A percentile compares a stretch with the other conserved stretches of the same genome.
Conservation (phyloP, 2,888 invertebrate genomes). For the Synergus umbraculus region DNA sequence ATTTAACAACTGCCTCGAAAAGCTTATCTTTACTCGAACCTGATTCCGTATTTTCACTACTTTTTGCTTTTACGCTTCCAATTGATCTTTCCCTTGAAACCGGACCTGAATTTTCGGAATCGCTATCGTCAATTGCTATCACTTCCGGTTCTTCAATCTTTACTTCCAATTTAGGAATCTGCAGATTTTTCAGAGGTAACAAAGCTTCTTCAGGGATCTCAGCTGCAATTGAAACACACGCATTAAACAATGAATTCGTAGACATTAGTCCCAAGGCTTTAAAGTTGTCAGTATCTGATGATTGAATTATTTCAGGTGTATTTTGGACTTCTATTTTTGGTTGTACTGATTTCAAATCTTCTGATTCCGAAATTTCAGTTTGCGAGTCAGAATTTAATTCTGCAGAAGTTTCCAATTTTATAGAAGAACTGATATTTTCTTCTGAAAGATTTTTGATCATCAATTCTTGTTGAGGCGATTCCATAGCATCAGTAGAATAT, state of each 20-base stretch:
- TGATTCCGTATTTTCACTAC: neutral
- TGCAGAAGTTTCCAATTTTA: neutral
- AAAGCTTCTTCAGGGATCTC: conserved; percentile 11
- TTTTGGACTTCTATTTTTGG: neutral
- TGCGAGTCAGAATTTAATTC: neutral
- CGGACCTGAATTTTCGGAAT: neutral
- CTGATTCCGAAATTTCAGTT: neutral
- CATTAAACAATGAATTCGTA: neutral
- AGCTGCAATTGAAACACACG: conserved; percentile 33
- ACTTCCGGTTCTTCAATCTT: neutral
- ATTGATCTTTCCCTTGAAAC: neutral
- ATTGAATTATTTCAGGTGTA: neutral
- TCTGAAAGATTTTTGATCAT: neutral
- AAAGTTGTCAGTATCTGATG: neutral
- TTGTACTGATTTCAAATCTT: neutral
- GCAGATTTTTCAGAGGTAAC: neutral
- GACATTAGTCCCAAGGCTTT: neutral
- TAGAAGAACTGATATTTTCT: neutral
- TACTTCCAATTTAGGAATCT: neutral
- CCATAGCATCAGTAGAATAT: neutral
- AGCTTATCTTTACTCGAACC: neutral
- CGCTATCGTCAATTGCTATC: neutral
- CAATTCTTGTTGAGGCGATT: neutral
- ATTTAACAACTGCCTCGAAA: neutral
- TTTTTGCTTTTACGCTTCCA: neutral